Evolutionary conservation across 1,140 invertebrate genomes (phyloP).

Genomic region (Laupala kohalensis): DNA sequence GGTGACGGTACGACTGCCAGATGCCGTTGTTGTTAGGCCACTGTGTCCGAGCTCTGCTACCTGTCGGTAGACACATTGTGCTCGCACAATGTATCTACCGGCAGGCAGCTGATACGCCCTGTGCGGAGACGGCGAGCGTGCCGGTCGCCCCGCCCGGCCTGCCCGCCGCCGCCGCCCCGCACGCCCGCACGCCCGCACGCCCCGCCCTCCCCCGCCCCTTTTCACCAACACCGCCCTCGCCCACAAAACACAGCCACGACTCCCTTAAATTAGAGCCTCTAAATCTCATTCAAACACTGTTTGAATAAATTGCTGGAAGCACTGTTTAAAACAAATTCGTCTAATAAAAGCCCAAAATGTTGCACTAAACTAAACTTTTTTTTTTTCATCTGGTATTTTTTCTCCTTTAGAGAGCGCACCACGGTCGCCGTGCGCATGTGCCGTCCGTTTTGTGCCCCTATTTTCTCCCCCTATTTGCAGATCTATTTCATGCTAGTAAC

Average conservation of each 20-base stretch:
- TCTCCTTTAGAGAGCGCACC: neutral
- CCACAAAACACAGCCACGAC: too few relatives aligned
- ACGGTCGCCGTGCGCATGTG: neutral
- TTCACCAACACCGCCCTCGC: neutral
- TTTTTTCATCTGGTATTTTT: neutral
- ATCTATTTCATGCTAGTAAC: conserved; percentile 2
- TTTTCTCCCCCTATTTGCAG: neutral
- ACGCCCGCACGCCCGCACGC: neutral
- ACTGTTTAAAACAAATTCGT: neutral
- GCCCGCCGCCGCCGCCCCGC: too few relatives aligned
- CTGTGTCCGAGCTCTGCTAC: conserved; percentile 9
- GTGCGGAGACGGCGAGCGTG: neutral
- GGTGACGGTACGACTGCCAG: conserved; percentile 17
- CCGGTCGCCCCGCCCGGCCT: too few relatives aligned
- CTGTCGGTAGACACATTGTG: conserved; percentile 15
- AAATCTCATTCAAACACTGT: neutral
- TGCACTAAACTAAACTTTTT: neutral
- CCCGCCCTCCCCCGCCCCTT: too few relatives aligned
- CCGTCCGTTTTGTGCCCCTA: neutral
- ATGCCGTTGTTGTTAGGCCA: conserved; percentile 19
- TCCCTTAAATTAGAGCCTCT: neutral
- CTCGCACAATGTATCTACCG: neutral
- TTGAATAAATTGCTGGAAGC: neutral
- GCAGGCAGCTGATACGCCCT: neutral
- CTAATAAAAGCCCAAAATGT: neutral